A percentile compares a stretch with the other conserved stretches of the same genome.
Evolutionary conservation across 2,888 invertebrate genomes (phyloP).

Genomic region (Zhuqinia jingwanae): DNA sequence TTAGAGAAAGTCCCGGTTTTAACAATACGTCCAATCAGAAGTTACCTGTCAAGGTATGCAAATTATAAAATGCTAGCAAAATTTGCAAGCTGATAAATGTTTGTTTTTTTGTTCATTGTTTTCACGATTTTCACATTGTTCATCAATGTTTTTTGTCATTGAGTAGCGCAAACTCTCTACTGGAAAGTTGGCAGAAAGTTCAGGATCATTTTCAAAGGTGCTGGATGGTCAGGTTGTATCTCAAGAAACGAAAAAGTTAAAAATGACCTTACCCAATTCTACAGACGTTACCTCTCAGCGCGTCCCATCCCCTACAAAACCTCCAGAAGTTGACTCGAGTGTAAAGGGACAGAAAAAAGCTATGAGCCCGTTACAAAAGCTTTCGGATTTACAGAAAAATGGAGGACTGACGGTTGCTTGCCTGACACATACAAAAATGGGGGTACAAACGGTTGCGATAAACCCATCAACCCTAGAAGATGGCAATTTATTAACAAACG

Average conservation of each 20-base stretch:
- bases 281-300: slow-evolving; percentile 56
- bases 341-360: slow-evolving; percentile 39
- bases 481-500: neutral
- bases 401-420: slow-evolving; percentile 57
- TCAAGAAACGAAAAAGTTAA: slow-evolving; percentile 56
- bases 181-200: slow-evolving; percentile 18
- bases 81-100: neutral
- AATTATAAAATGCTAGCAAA: slow-evolving; percentile 13
- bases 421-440: slow-evolving; percentile 28
- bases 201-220: slow-evolving; percentile 5
- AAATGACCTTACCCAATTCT: slow-evolving; percentile 62
- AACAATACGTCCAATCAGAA: slow-evolving; percentile 19
- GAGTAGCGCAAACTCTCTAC: slow-evolving; percentile 49
- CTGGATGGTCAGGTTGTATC: slow-evolving; percentile 23
- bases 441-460: slow-evolving; percentile 22
- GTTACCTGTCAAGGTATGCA: slow-evolving; percentile 32
- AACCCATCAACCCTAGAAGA: slow-evolving; percentile 38
- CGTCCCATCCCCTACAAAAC: slow-evolving; percentile 28
- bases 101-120: too few species aligned
- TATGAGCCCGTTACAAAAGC: slow-evolving; percentile 57
- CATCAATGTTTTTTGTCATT: neutral
- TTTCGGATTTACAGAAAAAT: slow-evolving; percentile 52
- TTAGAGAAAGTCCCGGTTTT: slow-evolving; percentile 61
- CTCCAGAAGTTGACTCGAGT: slow-evolving; percentile 4
- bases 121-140: too few species aligned